Evolutionary conservation across 2,888 invertebrate species (phyloP).

Genomic region (Petrolisthes cinctipes): DNA sequence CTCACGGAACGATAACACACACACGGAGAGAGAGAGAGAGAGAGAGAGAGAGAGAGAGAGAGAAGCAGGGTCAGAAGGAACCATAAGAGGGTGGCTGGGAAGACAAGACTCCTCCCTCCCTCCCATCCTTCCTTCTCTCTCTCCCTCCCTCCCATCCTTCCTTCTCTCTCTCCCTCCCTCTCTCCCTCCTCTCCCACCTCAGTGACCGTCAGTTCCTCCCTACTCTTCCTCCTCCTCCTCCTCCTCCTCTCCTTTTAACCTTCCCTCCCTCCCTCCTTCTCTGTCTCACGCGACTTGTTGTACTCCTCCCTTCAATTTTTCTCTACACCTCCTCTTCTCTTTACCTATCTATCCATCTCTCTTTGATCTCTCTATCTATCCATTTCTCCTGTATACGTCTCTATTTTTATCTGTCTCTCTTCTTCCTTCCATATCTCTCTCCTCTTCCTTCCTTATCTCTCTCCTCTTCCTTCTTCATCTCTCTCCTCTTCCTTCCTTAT

Average conservation of each 20-base stretch:
- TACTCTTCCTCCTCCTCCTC: neutral
- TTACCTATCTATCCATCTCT: no score
- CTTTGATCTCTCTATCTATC: no score
- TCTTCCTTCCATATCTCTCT: no score
- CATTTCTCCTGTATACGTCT: no score
- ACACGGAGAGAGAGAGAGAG: neutral
- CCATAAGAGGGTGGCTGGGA: neutral
- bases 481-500: no score
- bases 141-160: neutral
- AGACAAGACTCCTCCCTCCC: neutral
- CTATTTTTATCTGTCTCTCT: no score
- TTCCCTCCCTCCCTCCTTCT: conserved; percentile 12
- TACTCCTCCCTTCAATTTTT: neutral
- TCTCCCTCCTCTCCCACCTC: neutral
- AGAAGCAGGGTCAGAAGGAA: neutral
- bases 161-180: neutral
- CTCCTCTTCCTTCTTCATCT: neutral
- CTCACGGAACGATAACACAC: no score
- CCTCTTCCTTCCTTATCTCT: neutral
- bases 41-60: neutral
- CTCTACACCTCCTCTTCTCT: neutral
- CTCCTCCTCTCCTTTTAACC: neutral
- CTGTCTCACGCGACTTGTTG: neutral
- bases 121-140: no score
- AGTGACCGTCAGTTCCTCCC: neutral